Conservation (phyloP, 2,797 vertebrate species). For the Myotis myotis region DNA sequence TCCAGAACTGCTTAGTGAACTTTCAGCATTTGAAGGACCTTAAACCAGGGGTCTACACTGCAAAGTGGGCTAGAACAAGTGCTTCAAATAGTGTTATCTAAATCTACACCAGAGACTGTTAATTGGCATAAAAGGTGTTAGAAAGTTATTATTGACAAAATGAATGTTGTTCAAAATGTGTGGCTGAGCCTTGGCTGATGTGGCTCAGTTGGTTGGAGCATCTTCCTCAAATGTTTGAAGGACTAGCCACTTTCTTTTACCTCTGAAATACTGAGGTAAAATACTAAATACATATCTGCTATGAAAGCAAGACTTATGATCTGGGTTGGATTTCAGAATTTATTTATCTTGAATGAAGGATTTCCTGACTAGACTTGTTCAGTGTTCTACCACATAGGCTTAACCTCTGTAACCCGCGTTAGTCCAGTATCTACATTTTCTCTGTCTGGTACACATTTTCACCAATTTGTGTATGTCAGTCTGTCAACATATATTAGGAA, state of each 20-base stretch:
- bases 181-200: background rate
- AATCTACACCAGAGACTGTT: background rate
- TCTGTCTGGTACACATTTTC: background rate
- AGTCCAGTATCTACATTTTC: background rate
- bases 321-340: constrained; percentile 15
- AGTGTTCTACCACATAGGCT: background rate
- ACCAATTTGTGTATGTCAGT: background rate
- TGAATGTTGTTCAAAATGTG: background rate
- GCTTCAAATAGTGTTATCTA: background rate
- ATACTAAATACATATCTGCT: background rate
- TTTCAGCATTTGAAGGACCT: background rate
- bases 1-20: background rate
- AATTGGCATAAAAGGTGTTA: background rate
- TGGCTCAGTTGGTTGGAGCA: no score
- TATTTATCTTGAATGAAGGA: background rate
- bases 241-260: constrained; percentile 41
- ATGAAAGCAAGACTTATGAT: constrained; percentile 7
- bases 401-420: background rate
- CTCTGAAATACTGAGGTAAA: constrained; percentile 28
- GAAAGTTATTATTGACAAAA: background rate
- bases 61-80: background rate
- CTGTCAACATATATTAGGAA: background rate
- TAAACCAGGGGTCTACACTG: background rate
- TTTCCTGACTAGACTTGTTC: background rate
- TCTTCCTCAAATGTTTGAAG: constrained; percentile 10